phyloP scores from a whole-genome alignment of 2,113 vertebrate species.

The Paramormyrops kingsleyae region DNA sequence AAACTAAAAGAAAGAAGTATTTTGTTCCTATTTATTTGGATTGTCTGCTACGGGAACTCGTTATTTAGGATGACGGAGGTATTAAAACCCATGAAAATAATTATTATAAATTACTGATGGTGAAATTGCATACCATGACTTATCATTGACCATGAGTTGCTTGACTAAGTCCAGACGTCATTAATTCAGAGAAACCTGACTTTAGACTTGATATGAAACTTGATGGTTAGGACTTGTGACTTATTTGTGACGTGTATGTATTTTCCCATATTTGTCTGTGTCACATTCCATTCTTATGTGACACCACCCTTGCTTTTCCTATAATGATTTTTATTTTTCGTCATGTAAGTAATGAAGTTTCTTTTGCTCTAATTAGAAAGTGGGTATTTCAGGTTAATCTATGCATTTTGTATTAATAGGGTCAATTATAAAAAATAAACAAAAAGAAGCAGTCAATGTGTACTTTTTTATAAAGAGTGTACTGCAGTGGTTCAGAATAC shows the following conservation, averaged over 20 bases:
- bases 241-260: background rate
- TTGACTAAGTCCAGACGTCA: background rate
- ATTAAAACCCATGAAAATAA: background rate
- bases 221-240: background rate
- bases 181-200: background rate
- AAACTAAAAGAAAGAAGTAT: background rate
- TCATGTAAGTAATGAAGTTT: background rate
- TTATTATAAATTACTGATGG: background rate
- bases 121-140: background rate
- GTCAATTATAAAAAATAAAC: background rate
- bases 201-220: background rate
- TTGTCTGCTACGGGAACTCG: background rate
- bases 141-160: background rate
- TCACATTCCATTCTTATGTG: background rate
- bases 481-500: background rate
- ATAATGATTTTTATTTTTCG: background rate
- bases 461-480: background rate
- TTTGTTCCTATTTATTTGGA: background rate
- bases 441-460: background rate
- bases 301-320: background rate
- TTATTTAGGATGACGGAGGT: background rate
- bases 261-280: background rate
- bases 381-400: background rate
- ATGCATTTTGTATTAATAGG: background rate
- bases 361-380: background rate